phyloP scores from a whole-genome alignment of 1,140 invertebrate genomes.

The Leptinotarsa lineolata region DNA sequence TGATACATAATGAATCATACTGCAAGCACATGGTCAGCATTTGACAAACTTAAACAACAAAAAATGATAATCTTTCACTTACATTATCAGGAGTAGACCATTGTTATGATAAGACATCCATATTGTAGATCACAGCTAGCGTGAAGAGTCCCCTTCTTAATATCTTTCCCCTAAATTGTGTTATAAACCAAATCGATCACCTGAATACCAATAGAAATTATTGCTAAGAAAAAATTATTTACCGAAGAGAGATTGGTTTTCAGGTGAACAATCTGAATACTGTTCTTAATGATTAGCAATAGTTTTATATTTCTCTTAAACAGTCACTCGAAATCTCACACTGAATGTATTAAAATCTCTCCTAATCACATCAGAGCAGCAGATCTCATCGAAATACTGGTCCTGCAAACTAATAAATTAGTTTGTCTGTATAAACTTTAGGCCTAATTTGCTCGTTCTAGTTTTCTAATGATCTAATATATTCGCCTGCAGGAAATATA shows the following conservation, averaged over 20 bases:
- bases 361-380: neutral
- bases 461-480: slow-evolving; percentile 33
- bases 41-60: neutral
- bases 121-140: slow-evolving; percentile 48
- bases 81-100: slow-evolving; percentile 28
- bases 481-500: slow-evolving; percentile 34
- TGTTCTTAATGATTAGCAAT: neutral
- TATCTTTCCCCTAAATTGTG: slow-evolving; percentile 24
- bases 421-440: slow-evolving; percentile 32
- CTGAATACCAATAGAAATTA: slow-evolving; percentile 17
- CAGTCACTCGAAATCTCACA: neutral
- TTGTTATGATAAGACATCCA: slow-evolving; percentile 42
- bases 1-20: slow-evolving; percentile 12
- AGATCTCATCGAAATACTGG: neutral
- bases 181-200: slow-evolving; percentile 20
- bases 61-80: no score
- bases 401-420: slow-evolving; percentile 37
- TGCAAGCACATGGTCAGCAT: slow-evolving; percentile 39
- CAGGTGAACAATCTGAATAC: slow-evolving; percentile 9
- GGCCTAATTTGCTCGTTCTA: slow-evolving; percentile 37
- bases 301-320: neutral
- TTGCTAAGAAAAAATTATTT: slow-evolving; percentile 10
- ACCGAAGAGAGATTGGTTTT: neutral
- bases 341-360: slow-evolving; percentile 13
- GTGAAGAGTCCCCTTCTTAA: slow-evolving; percentile 42